Evolutionary conservation across 2,113 vertebrate species (phyloP).

Genomic region (Dendrocopos noguchii): DNA sequence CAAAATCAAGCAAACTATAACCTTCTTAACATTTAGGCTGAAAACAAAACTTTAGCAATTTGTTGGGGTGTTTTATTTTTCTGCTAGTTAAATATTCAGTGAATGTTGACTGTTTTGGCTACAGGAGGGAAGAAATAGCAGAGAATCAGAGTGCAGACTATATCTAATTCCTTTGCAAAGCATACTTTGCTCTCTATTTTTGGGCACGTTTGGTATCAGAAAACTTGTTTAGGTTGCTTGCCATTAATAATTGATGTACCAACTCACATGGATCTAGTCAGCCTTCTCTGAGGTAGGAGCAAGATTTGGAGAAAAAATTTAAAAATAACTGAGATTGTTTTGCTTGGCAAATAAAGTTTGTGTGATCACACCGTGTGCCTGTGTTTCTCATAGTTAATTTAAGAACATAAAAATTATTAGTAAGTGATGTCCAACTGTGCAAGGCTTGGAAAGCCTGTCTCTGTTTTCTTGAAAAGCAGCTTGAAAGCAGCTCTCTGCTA

Average conservation of each 20-base stretch:
- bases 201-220: not conserved
- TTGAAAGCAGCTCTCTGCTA: not conserved
- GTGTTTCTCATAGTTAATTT: not conserved
- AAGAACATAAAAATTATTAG: not conserved
- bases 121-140: not conserved
- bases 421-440: not conserved
- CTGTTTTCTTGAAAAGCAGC: not conserved
- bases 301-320: not conserved
- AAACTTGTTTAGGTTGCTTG: not conserved
- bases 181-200: not conserved
- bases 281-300: not conserved
- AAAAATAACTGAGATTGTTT: not conserved
- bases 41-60: not conserved
- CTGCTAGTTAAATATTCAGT: not conserved
- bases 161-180: not conserved
- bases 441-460: not conserved
- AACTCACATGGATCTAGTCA: not conserved
- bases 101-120: not conserved
- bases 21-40: not conserved
- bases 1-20: not conserved
- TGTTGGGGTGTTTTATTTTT: not conserved
- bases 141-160: not conserved
- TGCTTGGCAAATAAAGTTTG: not conserved
- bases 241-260: not conserved
- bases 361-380: not conserved